A percentile compares a stretch with the other conserved stretches of the same genome.
Evolutionary conservation across 2,113 vertebrate genomes (phyloP).

Genomic region (Mungos mungo): DNA sequence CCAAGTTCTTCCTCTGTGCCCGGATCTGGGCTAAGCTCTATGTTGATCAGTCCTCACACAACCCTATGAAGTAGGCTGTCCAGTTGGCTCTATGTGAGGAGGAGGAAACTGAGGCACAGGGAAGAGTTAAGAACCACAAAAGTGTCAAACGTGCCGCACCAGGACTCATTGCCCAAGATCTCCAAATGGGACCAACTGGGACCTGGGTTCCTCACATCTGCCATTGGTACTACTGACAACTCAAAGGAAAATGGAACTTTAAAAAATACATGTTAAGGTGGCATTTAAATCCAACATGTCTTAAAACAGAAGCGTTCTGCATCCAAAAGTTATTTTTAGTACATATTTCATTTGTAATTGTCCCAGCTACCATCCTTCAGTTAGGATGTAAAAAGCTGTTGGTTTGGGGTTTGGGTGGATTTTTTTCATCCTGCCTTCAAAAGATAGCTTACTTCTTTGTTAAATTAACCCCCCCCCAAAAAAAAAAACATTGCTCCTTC

Average conservation of each 20-base stretch:
- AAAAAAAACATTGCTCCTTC: neutral
- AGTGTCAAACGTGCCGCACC: no score
- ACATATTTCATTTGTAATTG: slow-evolving; percentile 58
- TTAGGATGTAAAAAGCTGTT: slow-evolving; percentile 58
- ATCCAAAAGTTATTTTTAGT: slow-evolving; percentile 73
- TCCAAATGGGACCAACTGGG: neutral
- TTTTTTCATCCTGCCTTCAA: slow-evolving; percentile 60
- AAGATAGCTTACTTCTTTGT: slow-evolving; percentile 64
- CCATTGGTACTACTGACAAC: neutral
- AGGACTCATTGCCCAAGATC: neutral
- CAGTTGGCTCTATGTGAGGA: neutral
- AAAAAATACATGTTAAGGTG: slow-evolving; percentile 67
- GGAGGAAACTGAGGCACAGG: neutral
- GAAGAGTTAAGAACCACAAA: neutral
- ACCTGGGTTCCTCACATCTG: neutral
- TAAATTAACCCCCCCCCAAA: slow-evolving; percentile 48
- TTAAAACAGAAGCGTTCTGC: slow-evolving; percentile 69
- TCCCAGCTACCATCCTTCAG: slow-evolving; percentile 53
- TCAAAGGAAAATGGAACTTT: slow-evolving; percentile 56
- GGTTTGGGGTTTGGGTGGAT: neutral
- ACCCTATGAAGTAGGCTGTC: neutral
- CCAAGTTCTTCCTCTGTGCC: neutral
- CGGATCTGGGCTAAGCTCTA: neutral
- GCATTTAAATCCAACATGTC: slow-evolving; percentile 68
- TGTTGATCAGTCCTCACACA: neutral